Evolutionary conservation across 2,888 invertebrate genomes (phyloP), one percentile per base, ranked within the genome.

Genomic region (Palloptera scutellata): DNA sequence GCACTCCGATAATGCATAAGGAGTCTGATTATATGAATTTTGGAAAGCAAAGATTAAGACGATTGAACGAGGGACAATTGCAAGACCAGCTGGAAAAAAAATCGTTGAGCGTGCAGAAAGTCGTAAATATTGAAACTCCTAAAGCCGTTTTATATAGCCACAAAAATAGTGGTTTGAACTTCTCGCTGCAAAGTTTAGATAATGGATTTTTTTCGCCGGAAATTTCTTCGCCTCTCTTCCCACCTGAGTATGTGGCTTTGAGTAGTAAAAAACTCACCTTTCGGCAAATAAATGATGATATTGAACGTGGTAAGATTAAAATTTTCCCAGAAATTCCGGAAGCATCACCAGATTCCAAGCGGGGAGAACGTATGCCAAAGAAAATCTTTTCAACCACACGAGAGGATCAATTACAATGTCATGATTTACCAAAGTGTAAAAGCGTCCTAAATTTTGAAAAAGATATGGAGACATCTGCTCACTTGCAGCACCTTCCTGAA

Each of bases 241-340:
- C 80, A 4, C 65, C 72, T 13, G 77, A 79, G 59, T 72, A 73
- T 8, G 61, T 79, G 6, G 30, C 30, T 15, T 66, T 71, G 19
- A 73, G 74, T 0, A 72, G 66, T 53, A 75, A 70, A 15, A 75
- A 74, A 19, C 68, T 75, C 0, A 81, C 76, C 30, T 72, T 78
- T 42, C 76, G 75, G 0, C 74, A 81, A 48, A 63, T 81, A 1
- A 81, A 78, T 59, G 80, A 79, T 9, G 81, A 74, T 1, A 68
- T 81, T 30, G 79, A 79, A 55, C 64, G 74, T 15, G 81, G 81
- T 4, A 76, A 76, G 42, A 73, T 81, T 17, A 72, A 75, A 53
- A 63, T 79, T 0, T 79, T 76, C 72, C 70, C 75, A 4, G 74
- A 78, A 64, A 77, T 73, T 30, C 30, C 30, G 3, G 6, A 30